These are phyloP conservation scores for Actinia tenebrosa DNA, from an alignment of 64 coral and sea anemone species.

Conservation along the genomic window DNA sequence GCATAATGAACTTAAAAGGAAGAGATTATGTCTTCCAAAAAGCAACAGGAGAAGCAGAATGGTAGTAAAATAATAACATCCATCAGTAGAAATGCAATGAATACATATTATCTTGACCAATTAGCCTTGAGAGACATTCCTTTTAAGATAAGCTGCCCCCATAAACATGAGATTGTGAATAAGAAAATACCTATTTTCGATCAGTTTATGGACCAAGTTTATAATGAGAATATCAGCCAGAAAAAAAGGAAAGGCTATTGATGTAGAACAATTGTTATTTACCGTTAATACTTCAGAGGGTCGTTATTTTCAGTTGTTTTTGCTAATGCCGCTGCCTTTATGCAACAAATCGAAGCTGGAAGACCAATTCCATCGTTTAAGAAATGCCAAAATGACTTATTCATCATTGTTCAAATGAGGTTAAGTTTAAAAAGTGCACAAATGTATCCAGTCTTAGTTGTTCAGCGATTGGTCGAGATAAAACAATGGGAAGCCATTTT, in stretches of 20 bases:
- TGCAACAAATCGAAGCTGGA: background rate
- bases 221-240: background rate
- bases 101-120: background rate
- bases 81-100: background rate
- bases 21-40: constrained; percentile 97
- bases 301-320: background rate
- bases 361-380: background rate
- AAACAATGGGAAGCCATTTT: background rate
- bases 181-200: background rate
- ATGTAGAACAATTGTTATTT: background rate
- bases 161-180: background rate
- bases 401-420: too few species aligned
- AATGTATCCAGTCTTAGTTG: background rate
- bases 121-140: background rate
- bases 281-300: background rate
- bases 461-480: background rate
- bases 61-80: constrained; percentile 31
- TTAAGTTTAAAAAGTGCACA: too few species aligned
- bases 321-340: background rate
- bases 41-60: constrained; percentile 88
- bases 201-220: background rate
- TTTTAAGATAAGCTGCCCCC: background rate
- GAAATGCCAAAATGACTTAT: too few species aligned
- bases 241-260: background rate
- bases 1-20: constrained; percentile 94